Evolutionary conservation across 2,888 invertebrate species (phyloP), one percentile per base, ranked within the genome.

Genomic region (Hetaerina titia): DNA sequence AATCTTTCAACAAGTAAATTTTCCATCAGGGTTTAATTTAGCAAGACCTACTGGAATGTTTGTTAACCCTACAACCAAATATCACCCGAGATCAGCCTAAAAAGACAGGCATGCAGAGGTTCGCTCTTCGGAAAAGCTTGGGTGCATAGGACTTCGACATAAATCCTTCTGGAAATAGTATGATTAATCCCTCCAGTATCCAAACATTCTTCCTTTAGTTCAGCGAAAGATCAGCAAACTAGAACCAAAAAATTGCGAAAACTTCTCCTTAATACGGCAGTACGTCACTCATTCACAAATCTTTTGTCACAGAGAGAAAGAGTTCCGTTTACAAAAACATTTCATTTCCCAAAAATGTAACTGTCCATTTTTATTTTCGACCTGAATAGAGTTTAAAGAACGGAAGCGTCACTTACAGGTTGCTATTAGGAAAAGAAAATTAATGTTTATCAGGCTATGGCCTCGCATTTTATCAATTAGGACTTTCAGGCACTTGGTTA

Each of bases 211-310:
- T 22, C 13, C n/a, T 81, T 11, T 8, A 88, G 17, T 56, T 81
- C 64, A 90, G n/a, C 63, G 90, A 89, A 90, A 90, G 63, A n/a
- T 94, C 95, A 95, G 95, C 95, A 95, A 95, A 95, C 94, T 95
- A 69, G 69, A 69, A n/a, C 63, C 92, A 74, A 69, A 57, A 74
- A 92, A 92, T n/a, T 19, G 56, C 69, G 56, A 57, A 74, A n/a
- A 22, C 56, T 56, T 57, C 22, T 69, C 74, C 69, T 92, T 92
- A 92, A 56, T 56, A 92, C 57, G 92, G 45, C n/a, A 19, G n/a
- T 92, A 74, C 69, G 45, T 92, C 92, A 92, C 57, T 74, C 56
- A 74, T 74, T 56, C 45, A 22, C 60, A 22, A 31, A 92, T 69
- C 69, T 92, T 69, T 56, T 22, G 13, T 6, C 22, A 56, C 92